Base-by-base conservation (phyloP, 2,888 invertebrate genomes). In the Amaurobius ferox region DNA sequence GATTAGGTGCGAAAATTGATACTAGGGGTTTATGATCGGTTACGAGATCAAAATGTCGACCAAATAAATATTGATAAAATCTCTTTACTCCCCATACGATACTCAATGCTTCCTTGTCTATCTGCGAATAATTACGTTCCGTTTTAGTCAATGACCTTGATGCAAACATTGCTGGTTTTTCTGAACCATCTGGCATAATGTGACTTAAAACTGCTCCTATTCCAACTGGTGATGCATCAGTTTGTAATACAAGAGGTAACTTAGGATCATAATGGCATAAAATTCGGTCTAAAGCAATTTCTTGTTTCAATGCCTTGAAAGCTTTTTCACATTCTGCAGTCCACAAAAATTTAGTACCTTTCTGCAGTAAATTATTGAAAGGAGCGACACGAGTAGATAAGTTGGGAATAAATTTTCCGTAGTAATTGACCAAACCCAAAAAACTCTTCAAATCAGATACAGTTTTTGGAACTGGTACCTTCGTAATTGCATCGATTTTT, bases 111-210 rank as follows among this genome's bases (percentile, higher is more conserved):
- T 91, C 91, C 88, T 90, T 90, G 71, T 91, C 91, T 16, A 91
- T 87, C 88, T 91, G 90, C 23, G 90, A 89, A 88, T 91, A 91
- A 26, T 90, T 89, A 55, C 88, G 87, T 85, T 91, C 90, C 6
- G 90, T 85, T 48, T 32, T 61, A 19, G 89, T 90, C 26, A 91
- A 86, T 3, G 89, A 88, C 78, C 90, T 89, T 70, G 91, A 92
- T 0, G 91, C 91, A 88, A 91, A 92, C 0, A 90, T 89, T 35
- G 92, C 91, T 2, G 92, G 91, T 87, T 90, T 85, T 79, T 91
- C 91, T 16, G 88, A 81, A n/a, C 90, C 90, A 88, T 91, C 90
- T 29, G 80, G 77, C 70, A 88, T 90, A 30, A 88, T 83, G 79
- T 91, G 91, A 1, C 89, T 90, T 23, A 91, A 73, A 5, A 91